Base-by-base conservation (phyloP, 2,113 vertebrate genomes). In the Lepisosteus oculatus region DNA sequence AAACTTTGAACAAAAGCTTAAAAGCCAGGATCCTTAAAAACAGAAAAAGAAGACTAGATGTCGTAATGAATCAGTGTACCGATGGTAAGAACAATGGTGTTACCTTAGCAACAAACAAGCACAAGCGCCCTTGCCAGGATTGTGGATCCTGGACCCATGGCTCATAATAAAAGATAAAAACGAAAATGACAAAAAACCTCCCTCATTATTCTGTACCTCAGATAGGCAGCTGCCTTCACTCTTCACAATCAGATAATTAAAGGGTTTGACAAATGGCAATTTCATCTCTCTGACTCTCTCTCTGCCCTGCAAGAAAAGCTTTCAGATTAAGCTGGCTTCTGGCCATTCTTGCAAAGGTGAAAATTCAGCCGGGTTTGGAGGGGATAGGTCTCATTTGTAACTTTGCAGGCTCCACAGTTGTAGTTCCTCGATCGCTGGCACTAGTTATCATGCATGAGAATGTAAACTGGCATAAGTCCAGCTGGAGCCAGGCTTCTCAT, bases 91-190 rank as follows among this genome's bases (percentile, higher is more conserved):
- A 55, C 54, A 45, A 4, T 45, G 8, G 64, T 17, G 77, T 70
- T 67, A 55, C 61, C 45, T 12, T 66, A 67, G 70, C 67, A 75
- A 75, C 66, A 67, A 65, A 68, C 45, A 72, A 5, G 14, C 42
- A 63, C 47, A 56, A 54, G 55, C 43, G 51, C 63, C 54, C 57
- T 70, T 61, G 29, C 13, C 56, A 66, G 51, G 68, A 67, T 70
- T 70, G 56, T 65, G 65, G 14, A 44, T 43, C 41, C 51, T 68
- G 41, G 44, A 65, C 45, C 65, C 54, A 57, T 51, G 68, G 54
- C 51, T 72, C 7, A 55, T 14, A 69, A 70, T 64, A 45, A 43
- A 54, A 66, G 62, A 56, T 43, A 55, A 15, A 29, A 55, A 29
- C 59, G 17, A 59, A 55, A 64, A 51, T 55, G 7, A 51, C 5